phyloP scores from a whole-genome alignment of 35 echinoderm and acorn worm genomes.

The Lytechinus variegatus region DNA sequence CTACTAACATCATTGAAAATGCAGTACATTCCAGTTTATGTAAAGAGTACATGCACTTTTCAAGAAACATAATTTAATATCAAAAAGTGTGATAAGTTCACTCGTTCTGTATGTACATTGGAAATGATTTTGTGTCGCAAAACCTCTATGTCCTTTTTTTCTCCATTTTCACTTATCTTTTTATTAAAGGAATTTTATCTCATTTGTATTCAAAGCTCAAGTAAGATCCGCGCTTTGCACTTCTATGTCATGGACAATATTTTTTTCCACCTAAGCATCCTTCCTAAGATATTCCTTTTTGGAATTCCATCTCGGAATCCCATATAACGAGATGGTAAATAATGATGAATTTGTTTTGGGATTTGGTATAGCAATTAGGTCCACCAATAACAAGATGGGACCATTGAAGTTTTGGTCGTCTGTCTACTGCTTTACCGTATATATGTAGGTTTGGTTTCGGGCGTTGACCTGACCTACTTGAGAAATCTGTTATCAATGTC shows the following conservation, averaged over 20 bases:
- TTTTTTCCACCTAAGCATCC: not conserved
- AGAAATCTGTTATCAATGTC: not conserved
- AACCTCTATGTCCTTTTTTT: too few species aligned
- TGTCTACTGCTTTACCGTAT: not conserved
- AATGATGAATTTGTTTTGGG: not conserved
- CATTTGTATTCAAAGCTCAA: not conserved
- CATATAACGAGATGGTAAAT: not conserved
- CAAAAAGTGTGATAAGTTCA: too few species aligned
- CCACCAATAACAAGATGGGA: not conserved
- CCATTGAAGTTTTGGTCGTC: not conserved
- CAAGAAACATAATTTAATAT: too few species aligned
- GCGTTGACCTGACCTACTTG: slow-evolving; percentile 8
- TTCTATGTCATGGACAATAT: not conserved
- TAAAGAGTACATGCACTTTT: too few species aligned
- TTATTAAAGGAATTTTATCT: too few species aligned
- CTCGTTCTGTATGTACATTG: too few species aligned
- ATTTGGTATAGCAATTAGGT: not conserved
- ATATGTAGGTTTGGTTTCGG: not conserved
- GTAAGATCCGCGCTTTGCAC: not conserved
- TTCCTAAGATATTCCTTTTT: not conserved
- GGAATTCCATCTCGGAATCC: not conserved
- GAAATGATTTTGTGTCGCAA: too few species aligned
- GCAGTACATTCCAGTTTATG: too few species aligned
- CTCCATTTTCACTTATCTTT: too few species aligned
- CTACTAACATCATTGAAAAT: too few species aligned